Base-by-base conservation (phyloP, 2,797 vertebrate species). In the Sebastes vulpes region DNA sequence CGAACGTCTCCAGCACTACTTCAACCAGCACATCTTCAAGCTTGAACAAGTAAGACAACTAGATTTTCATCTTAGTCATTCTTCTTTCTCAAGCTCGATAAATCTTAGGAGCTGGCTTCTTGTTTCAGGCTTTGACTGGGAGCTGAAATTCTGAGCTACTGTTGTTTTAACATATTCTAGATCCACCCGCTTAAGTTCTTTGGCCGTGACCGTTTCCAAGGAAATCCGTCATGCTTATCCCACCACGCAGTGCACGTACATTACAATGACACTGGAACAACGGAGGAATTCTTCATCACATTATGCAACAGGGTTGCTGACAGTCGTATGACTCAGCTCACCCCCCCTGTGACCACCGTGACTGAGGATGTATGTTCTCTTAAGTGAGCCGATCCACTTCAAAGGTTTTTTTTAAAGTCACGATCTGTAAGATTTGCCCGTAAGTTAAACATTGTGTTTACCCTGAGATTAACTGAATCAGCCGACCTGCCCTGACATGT, bases 21-120 rank as follows among this genome's bases (percentile, higher is more conserved):
- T 99, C 90, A 99, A 99, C 95, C 99, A 99, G 71, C 98, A 99
- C 95, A 98, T 98, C 89, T 99, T 99, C 89, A 99, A 99, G 85
- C 95, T 99, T 1, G 98, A 99, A 76, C 99, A 99, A 91, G 99
- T 99, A 76, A 91, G 94, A 81, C 6, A 0, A 7, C 42, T 2
- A 42, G 38, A 42, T 42, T 8, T 48, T 48, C 46, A 18, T 48
- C 3, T 46, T 7, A 11, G 21, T 42, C 21, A 4, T 10, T 1
- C 21, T 4, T n/a, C 35, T 21, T 21, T 3, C 26, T 50, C 6
- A 2, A 1, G 9, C 6, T 9, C 5, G 3, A 9, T 6, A 7
- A 12, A 9, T 64, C 20, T 1, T 0, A 16, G n/a, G 12, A 32
- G 1, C 31, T 18, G 5, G 1, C 6, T 71, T 63, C 54, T 18